These are phyloP conservation scores for Syritta pipiens DNA, from an alignment of 2,888 invertebrate genomes.

Conservation along the genomic window DNA sequence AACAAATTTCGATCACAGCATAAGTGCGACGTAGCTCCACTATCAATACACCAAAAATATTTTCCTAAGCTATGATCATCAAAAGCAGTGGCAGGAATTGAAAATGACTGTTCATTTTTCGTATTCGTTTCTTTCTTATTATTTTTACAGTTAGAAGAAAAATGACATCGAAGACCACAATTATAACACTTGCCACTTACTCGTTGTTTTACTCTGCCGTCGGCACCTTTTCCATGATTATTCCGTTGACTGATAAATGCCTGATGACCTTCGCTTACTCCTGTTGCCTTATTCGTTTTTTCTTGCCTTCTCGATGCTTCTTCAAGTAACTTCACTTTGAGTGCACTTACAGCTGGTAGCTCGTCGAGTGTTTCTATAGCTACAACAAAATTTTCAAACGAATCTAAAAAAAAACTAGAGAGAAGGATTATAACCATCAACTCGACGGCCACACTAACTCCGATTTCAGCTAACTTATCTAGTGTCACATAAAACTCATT, in stretches of 20 bases:
- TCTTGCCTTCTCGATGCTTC: not conserved
- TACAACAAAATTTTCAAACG: conserved; percentile 61
- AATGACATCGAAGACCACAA: not conserved
- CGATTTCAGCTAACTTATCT: conserved; percentile 48
- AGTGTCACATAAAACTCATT: conserved; percentile 40
- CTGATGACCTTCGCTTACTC: not conserved
- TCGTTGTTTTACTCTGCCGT: not conserved
- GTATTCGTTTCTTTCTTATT: not conserved
- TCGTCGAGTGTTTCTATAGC: conserved; percentile 59
- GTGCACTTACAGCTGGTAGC: conserved; percentile 19
- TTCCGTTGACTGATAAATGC: not conserved
- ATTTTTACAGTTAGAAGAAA: not conserved
- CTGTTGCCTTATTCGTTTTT: not conserved
- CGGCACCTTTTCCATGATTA: not conserved
- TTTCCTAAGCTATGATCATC: not conserved
- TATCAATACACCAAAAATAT: conserved; percentile 1
- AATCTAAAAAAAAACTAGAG: conserved; percentile 57
- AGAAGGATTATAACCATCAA: conserved; percentile 56
- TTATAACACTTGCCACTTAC: not conserved
- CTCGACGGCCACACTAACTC: conserved; percentile 23
- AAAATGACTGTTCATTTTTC: not conserved
- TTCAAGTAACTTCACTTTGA: conserved; percentile 48
- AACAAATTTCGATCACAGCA: not conserved
- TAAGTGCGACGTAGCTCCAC: not conserved
- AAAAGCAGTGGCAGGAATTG: not conserved